Evolutionary conservation across 1,140 invertebrate species (phyloP).

Genomic region (Prorops nasuta): DNA sequence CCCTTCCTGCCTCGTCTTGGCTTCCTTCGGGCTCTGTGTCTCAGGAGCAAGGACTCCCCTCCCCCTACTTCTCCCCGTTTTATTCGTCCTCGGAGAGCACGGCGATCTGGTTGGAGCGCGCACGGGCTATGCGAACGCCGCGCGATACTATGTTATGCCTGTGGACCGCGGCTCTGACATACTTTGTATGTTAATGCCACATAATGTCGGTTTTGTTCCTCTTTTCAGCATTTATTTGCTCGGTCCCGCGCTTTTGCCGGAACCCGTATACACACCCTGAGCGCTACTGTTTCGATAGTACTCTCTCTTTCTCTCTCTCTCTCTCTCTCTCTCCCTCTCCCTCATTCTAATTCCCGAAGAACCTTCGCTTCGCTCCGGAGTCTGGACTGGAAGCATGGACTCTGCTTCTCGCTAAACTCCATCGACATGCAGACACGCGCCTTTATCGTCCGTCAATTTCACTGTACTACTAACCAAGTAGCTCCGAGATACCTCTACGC

Average conservation of each 20-base stretch:
- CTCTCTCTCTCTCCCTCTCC: background rate
- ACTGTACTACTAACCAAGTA: too few relatives aligned
- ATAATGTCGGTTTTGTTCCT: slow-evolving; percentile 56
- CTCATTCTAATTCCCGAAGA: background rate
- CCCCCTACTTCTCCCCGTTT: slow-evolving; percentile 1
- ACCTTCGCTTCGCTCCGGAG: too few relatives aligned
- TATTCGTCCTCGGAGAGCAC: slow-evolving; percentile 11
- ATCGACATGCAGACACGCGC: too few relatives aligned
- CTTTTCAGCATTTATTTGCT: slow-evolving; percentile 55
- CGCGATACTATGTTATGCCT: slow-evolving; percentile 54
- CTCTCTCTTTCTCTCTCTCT: slow-evolving; percentile 6
- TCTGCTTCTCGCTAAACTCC: too few relatives aligned
- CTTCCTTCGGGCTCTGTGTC: background rate
- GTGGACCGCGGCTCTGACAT: slow-evolving; percentile 51
- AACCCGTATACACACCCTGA: slow-evolving; percentile 13
- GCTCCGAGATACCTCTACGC: too few relatives aligned
- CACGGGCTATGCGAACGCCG: slow-evolving; percentile 38
- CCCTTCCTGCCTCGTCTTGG: slow-evolving; percentile 7
- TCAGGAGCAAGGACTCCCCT: too few relatives aligned
- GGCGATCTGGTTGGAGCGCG: too few relatives aligned
- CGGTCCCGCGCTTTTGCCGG: slow-evolving; percentile 37
- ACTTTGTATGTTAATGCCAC: slow-evolving; percentile 58
- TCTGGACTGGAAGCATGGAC: too few relatives aligned
- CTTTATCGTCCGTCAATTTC: too few relatives aligned
- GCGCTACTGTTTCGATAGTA: slow-evolving; percentile 23